Base-by-base conservation (phyloP, 2,888 invertebrate genomes). In the Pseudolycoriella hygida region DNA sequence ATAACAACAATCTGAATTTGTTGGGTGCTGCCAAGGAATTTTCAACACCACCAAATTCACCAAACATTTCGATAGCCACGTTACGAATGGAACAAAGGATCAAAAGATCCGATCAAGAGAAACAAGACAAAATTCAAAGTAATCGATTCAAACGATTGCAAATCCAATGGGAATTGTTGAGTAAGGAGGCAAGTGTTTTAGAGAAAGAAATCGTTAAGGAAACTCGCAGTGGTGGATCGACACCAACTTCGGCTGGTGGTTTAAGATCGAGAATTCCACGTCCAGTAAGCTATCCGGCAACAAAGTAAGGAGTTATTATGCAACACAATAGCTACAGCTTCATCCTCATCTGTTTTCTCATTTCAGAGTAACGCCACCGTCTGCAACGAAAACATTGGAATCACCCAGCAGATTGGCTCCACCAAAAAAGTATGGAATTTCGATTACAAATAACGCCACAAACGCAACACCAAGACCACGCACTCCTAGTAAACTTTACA, bases 31-130 rank as follows among this genome's bases (percentile, higher is more conserved):
- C 56, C 47, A 57, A 58, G 39, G 55, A 55, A 54, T 66, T 74
- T 48, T 66, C 71, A 38, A 78, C 80, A 49, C 81, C 81, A 48
- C 81, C 80, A 50, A 81, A 81, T 61, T 81, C 81, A 39, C 80
- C 81, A 42, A 80, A 80, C 62, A 77, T 80, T 51, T 68, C 60
- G 12, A 52, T 48, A 17, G 49, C 53, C 15, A 50, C 53, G 12
- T 43, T 53, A 38, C 51, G 51, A 19, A 50, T 40, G 25, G 17
- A 49, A 49, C 43, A 49, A 40, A 38, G 34, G 42, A 17, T 41
- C 44, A 17, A 44, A 42, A 42, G 25, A 19, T 39, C 48, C n/a
- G 53, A 56, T 42, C 48, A 52, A 48, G 52, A 56, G 49, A 55
- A 57, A 48, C 60, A 59, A 53, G 60, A 61, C 2, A 66, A 65